Conservation (phyloP, 1,140 invertebrate genomes). For the Caenorhabditis tropicalis region DNA sequence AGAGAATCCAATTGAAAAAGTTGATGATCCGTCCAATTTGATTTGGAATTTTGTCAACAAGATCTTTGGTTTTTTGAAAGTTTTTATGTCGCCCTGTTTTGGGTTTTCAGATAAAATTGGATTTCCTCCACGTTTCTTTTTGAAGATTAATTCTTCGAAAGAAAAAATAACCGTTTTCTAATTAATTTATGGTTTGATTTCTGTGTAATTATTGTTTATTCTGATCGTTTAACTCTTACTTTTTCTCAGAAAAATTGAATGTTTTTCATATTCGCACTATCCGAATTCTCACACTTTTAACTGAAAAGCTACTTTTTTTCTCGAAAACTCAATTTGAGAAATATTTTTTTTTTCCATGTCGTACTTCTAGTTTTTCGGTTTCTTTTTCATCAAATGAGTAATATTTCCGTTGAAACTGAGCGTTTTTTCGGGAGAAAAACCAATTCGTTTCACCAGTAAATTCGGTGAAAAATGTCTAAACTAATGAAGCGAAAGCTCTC, state of each 20-base stretch:
- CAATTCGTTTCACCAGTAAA: neutral
- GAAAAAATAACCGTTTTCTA: no score
- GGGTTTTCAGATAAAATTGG: no score
- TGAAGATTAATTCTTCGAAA: no score
- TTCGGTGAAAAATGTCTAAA: neutral
- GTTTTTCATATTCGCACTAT: neutral
- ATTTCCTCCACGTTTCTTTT: no score
- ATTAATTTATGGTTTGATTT: no score
- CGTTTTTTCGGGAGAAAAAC: neutral
- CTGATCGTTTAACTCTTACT: neutral
- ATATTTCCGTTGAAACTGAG: no score
- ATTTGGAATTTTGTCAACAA: neutral
- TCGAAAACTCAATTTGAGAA: no score
- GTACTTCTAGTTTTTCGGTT: no score
- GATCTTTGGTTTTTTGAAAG: neutral
- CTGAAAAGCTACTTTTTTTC: neutral
- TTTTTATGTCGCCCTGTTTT: no score
- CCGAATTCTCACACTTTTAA: neutral
- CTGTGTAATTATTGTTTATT: neutral
- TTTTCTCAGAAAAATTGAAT: neutral
- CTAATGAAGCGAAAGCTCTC: constrained; percentile 32
- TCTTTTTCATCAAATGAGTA: neutral
- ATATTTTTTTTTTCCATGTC: no score
- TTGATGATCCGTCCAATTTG: neutral
- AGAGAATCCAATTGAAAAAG: neutral